These are phyloP conservation scores for Danio kyathit DNA, from an alignment of 2,797 vertebrate species.

Conservation along the genomic window DNA sequence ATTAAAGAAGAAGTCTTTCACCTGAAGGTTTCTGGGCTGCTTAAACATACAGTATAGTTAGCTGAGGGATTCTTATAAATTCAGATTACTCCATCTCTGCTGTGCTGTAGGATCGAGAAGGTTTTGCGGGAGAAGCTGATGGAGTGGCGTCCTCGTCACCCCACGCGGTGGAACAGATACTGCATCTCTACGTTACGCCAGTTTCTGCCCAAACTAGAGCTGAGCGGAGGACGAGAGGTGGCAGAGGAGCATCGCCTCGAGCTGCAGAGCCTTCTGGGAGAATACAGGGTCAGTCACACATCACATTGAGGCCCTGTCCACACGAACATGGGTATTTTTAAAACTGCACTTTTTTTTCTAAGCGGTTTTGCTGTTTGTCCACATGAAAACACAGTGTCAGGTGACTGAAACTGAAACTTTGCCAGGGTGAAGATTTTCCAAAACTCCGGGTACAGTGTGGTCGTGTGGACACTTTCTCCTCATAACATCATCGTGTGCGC, in stretches of 20 bases:
- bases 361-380: too few species aligned
- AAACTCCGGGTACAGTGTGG: too few species aligned
- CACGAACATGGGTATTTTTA: too few species aligned
- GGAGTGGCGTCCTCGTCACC: constrained; percentile 93
- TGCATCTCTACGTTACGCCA: constrained; percentile 89
- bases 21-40: too few species aligned
- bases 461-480: too few species aligned
- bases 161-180: constrained; percentile 96
- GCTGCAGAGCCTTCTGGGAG: constrained; percentile 90
- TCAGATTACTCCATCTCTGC: background rate
- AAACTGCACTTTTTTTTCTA: too few species aligned
- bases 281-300: constrained; percentile 85
- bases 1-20: too few species aligned
- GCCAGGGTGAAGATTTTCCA: too few species aligned
- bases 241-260: constrained; percentile 89
- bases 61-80: background rate
- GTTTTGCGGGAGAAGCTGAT: constrained; percentile 95
- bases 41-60: too few species aligned
- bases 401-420: too few species aligned
- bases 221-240: constrained; percentile 81
- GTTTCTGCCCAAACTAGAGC: constrained; percentile 91
- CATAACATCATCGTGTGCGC: too few species aligned
- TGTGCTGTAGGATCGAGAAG: constrained; percentile 88
- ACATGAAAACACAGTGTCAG: too few species aligned
- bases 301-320: background rate